Conservation (phyloP, 2,888 invertebrate genomes). For the Congeria kusceri region DNA sequence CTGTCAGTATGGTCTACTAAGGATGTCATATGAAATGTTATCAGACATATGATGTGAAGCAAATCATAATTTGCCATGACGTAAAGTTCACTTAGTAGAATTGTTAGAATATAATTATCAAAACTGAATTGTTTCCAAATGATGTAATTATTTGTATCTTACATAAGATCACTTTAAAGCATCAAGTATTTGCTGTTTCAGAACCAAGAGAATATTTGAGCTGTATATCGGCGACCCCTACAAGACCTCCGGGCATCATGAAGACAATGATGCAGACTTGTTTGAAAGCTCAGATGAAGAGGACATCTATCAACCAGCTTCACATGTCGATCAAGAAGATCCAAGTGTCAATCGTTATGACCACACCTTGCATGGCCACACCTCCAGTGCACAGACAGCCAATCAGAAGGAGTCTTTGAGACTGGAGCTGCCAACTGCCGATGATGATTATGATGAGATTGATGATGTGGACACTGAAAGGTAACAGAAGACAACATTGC, state of each 20-base stretch:
- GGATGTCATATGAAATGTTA: no score
- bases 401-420: conserved; percentile 31
- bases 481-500: conserved; percentile 15
- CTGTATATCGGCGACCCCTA: conserved; percentile 60
- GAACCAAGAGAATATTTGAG: conserved; percentile 60
- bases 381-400: conserved; percentile 10
- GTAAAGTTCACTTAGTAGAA: no score
- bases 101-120: no score
- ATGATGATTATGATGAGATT: conserved; percentile 63
- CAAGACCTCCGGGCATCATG: conserved; percentile 23
- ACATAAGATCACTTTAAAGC: no score
- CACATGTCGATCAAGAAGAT: conserved; percentile 30
- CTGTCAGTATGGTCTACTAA: no score
- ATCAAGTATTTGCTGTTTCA: conserved; percentile 7
- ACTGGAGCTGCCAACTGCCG: conserved; percentile 59
- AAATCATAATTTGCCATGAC: no score
- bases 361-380: conserved; percentile 27
- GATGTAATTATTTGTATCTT: no score
- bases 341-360: background rate
- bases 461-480: conserved; percentile 73
- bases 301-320: conserved; percentile 15
- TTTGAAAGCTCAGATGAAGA: conserved; percentile 50
- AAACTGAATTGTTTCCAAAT: no score
- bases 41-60: no score
- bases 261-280: conserved; percentile 35